Evolutionary conservation across 2,113 vertebrate genomes (phyloP), one percentile per base, ranked within the genome.

Genomic region (Cheirogaleus medius): DNA sequence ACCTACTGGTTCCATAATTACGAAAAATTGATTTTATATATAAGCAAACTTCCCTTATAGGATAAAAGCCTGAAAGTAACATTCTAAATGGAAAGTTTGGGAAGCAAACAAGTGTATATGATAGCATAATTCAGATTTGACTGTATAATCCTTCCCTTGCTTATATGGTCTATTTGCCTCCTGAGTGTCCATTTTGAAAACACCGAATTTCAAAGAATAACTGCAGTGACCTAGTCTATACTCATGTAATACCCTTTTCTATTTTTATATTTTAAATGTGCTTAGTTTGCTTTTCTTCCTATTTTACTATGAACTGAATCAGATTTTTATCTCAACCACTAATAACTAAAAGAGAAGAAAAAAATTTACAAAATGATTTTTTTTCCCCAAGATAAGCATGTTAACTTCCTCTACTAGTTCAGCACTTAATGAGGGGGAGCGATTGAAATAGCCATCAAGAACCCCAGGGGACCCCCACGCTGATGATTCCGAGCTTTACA

Each of bases 321-420:
- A 93, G 77, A n/a, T 89, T 89, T 96, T 81, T 20, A 66, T 44
- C 60, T 81, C 74, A 92, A 52, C 23, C 44, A 89, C 60, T 56
- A 27, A 63, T 81, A 37, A 94, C 2, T 23, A 52, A 15, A 77
- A 54, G 23, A 94, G 64, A 47, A 44, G 42, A 73, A 82, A 73
- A 82, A 69, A 58, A 86, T 66, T 74, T 44, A 90, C 63, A 68
- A 83, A 83, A 77, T 80, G 49, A 14, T 52, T 83, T 29, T 27
- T 63, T 29, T 60, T 87, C n/a, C n/a, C n/a, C 60, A 94, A 94
- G 95, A 97, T 90, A 90, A 96, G 87, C 63, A 58, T 34, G 27
- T 82, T 74, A 77, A 64, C 8, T 2, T 37, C n/a, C 6, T 64
- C 74, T 81, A 68, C 71, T 42, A 93, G 90, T 85, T 90, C 74